Evolutionary conservation across 2,888 invertebrate species (phyloP), one percentile per base, ranked within the genome.

Genomic region (Cylloceria caligata): DNA sequence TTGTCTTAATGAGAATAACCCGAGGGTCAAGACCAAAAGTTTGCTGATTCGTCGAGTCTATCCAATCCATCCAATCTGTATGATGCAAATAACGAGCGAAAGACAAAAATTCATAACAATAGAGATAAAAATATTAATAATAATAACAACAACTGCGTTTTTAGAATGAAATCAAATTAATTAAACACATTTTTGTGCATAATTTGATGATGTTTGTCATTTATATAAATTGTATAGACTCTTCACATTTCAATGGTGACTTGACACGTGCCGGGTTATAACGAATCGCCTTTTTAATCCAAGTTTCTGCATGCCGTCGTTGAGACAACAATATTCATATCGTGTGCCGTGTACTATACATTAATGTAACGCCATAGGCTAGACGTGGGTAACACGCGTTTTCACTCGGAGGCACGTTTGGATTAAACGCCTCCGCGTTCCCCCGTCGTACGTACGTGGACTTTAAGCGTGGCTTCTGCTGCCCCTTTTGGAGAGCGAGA

Each of bases 351-450:
- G 21, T 57, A 57, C 34, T 9, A 52, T 52, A 67, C 47, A 69
- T 55, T 39, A 49, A 30, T 24, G 34, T 68, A 49, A 49, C 55
- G 21, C 62, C 21, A 6, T 47, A n/a, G n/a, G n/a, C n/a, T n/a
- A n/a, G n/a, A 27, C 68, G 60, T 62, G 49, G 52, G 49, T 74
- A 80, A 80, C 80, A 80, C 80, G 80, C 80, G 68, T 74, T 75
- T 80, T 64, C 36, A 42, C 68, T 55, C 21, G 45, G 39, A 64
- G 34, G 64, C 69, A 69, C 55, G 55, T 45, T 69, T 52, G 68
- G 45, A 74, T 80, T 80, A 74, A 80, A 80, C 80, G 80, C 80
- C 80, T 55, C 62, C 80, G 74, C 80, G 64, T 67, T 68, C 9
- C 39, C 47, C 45, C n/a, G 39, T 57, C 69, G 34, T 34, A 69